Evolutionary conservation across 2,888 invertebrate species (phyloP).

Genomic region (Pediacus dermestoides): DNA sequence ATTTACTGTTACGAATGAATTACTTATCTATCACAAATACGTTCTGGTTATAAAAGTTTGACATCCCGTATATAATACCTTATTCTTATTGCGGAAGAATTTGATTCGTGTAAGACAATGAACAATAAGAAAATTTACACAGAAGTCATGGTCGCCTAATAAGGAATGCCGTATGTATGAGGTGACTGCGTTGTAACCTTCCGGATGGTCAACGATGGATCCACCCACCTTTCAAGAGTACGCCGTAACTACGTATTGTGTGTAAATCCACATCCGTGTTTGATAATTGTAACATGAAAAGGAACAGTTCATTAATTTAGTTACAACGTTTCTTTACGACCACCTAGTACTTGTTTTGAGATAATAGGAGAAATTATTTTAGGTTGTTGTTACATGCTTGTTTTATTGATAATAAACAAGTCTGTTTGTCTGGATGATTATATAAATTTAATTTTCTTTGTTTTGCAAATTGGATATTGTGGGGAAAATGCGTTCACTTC

Average conservation of each 20-base stretch:
- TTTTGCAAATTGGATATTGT: no score
- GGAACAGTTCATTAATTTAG: slow-evolving; percentile 44
- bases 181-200: slow-evolving; percentile 12
- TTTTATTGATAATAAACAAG: no score
- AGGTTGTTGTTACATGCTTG: neutral
- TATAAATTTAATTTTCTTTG: no score
- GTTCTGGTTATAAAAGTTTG: no score
- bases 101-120: slow-evolving; percentile 24
- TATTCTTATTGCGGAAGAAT: no score
- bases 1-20: no score
- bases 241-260: slow-evolving; percentile 44
- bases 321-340: slow-evolving; percentile 40
- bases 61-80: no score
- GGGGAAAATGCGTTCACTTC: no score
- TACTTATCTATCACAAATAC: no score
- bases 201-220: slow-evolving; percentile 17
- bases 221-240: slow-evolving; percentile 24
- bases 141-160: neutral
- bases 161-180: neutral
- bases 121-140: slow-evolving; percentile 22
- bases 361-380: slow-evolving; percentile 28
- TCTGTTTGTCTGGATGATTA: no score
- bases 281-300: slow-evolving; percentile 46
- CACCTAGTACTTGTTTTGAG: slow-evolving; percentile 35
- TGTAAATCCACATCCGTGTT: slow-evolving; percentile 48